A percentile compares a stretch with the other conserved stretches of the same genome.
These are phyloP conservation scores for Solenopsis fugax DNA, from an alignment of 1,140 invertebrate genomes.

Conservation along the genomic window DNA sequence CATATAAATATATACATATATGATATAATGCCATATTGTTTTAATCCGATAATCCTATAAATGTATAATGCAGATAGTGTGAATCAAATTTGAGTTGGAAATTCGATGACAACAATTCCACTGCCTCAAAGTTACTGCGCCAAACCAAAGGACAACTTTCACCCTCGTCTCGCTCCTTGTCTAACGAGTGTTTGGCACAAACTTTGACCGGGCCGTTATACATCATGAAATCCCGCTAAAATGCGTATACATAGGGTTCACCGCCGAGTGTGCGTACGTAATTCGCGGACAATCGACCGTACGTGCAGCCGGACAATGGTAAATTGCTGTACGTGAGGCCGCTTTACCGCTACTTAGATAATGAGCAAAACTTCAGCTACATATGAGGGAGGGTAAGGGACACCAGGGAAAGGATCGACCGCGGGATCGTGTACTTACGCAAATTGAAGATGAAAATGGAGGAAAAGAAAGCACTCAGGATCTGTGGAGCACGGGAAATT, in stretches of 20 bases:
- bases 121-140: not conserved
- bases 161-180: conserved; percentile 8
- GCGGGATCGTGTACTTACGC: conserved; percentile 39
- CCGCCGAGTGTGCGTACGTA: conserved; percentile 20
- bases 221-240: conserved; percentile 34
- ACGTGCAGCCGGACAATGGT: conserved; percentile 58
- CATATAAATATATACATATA: too few relatives aligned
- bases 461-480: not conserved
- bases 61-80: not conserved
- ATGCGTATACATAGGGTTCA: not conserved
- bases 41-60: not conserved
- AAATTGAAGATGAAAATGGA: conserved; percentile 42
- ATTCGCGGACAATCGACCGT: conserved; percentile 61
- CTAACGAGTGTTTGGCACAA: conserved; percentile 66
- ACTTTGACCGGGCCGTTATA: conserved; percentile 65
- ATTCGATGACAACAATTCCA: not conserved
- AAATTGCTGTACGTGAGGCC: conserved; percentile 44
- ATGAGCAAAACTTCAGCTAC: conserved; percentile 67
- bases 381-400: not conserved
- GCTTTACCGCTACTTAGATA: conserved; percentile 65
- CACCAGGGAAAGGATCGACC: not conserved
- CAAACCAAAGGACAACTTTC: conserved; percentile 19
- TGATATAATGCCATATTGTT: too few relatives aligned
- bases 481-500: not conserved
- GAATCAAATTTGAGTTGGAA: conserved; percentile 16